phyloP scores from a whole-genome alignment of 1,140 invertebrate genomes.

The Probaryconus sp. region DNA sequence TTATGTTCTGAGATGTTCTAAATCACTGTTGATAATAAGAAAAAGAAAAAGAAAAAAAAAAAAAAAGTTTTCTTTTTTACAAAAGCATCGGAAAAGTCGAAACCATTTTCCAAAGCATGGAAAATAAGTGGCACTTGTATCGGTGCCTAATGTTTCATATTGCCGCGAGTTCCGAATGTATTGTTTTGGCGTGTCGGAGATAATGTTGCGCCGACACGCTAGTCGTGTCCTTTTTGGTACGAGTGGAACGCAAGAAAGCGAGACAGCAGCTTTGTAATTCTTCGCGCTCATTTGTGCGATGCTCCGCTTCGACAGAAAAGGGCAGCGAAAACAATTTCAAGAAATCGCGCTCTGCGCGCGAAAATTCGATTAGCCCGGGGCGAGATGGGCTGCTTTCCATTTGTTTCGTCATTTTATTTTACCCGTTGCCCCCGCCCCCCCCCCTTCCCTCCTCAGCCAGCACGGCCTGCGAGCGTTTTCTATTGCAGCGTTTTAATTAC shows the following conservation, averaged over 20 bases:
- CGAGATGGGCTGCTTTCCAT: slow-evolving; percentile 74
- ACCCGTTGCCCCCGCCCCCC: slow-evolving; percentile 21
- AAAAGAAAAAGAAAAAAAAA: slow-evolving; percentile 44
- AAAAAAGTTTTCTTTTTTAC: no score
- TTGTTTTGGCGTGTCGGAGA: slow-evolving; percentile 22
- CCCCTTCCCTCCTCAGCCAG: slow-evolving; percentile 14
- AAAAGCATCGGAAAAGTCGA: slow-evolving; percentile 34
- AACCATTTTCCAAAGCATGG: not conserved
- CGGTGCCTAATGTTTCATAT: slow-evolving; percentile 61
- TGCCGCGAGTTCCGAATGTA: slow-evolving; percentile 27
- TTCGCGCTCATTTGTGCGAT: slow-evolving; percentile 17
- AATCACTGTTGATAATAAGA: not conserved
- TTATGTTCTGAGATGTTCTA: no score
- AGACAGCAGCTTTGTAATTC: slow-evolving; percentile 13
- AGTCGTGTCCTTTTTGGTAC: slow-evolving; percentile 10
- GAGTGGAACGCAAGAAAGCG: not conserved
- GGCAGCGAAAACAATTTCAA: slow-evolving; percentile 77
- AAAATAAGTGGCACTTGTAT: slow-evolving; percentile 19
- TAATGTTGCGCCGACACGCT: slow-evolving; percentile 48
- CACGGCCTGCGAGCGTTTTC: slow-evolving; percentile 45
- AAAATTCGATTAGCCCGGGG: slow-evolving; percentile 77
- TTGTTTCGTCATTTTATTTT: slow-evolving; percentile 73
- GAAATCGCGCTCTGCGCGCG: slow-evolving; percentile 74
- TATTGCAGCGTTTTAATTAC: slow-evolving; percentile 72
- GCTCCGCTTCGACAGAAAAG: slow-evolving; percentile 21